Evolutionary conservation across 2,888 invertebrate species (phyloP), one percentile per base, ranked within the genome.

Genomic region (Mimachlamys varia): DNA sequence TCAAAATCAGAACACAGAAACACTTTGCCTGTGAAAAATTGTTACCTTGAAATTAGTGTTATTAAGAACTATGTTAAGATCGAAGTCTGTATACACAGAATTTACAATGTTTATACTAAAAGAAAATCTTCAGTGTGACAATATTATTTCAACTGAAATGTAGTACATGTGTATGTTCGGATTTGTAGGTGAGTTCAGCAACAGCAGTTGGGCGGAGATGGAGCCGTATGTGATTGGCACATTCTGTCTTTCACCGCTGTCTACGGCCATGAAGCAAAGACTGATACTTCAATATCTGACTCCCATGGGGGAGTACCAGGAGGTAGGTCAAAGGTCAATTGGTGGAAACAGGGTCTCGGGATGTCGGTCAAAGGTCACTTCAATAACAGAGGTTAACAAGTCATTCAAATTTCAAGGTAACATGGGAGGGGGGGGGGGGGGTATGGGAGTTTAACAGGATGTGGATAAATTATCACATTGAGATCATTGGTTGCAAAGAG

Each of bases 401-500:
- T 99, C 97, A 98, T 98, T 92, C 96, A 95, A n/a, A n/a, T n/a
- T 94, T 17, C 22, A n/a, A 88, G n/a, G 19, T 58, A 17, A 58
- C 58, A 19, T 58, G 3, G n/a, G 58, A n/a, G 58, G 58, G 3
- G n/a, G 99, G 22, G n/a, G n/a, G n/a, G n/a, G n/a, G n/a, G n/a
- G n/a, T n/a, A n/a, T n/a, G n/a, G n/a, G n/a, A n/a, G 99, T 99
- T 96, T 99, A 99, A 96, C 99, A 99, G 96, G 99, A 99, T 97
- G 98, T 98, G 92, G 96, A 95, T 94, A 13, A 22, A 19, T 76
- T 7, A 2, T 58, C 58, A 58, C 22, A 3, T 58, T 58, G 19
- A 22, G 22, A n/a, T 17, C 19, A 58, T 17, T 19, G 19, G 22
- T 58, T 19, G 99, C 96, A 99, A 99, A 96, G 99, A 99, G 97